Base-by-base conservation (phyloP, 2,797 vertebrate species). In the Neosilurus mollespiculum region DNA sequence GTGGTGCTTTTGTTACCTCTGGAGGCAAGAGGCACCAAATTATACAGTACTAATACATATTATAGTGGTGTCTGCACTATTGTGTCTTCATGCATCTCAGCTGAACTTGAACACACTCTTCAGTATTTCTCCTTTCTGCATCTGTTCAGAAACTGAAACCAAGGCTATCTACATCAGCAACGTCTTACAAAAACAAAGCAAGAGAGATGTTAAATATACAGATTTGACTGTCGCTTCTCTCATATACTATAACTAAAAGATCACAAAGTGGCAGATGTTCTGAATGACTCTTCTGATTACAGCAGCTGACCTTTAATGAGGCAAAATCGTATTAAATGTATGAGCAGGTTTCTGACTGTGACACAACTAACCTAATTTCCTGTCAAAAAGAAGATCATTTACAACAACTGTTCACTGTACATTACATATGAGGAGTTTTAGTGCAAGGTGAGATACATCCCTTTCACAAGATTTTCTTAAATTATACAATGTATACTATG, bases 51-150 rank as follows among this genome's bases (percentile, higher is more conserved):
- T 64, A 56, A 58, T n/a, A 43, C 43, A 5, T 43, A 43, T 43
- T 43, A 43, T 43, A 43, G 43, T 59, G 58, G 67, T n/a, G 76
- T 24, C 69, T 69, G 76, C 51, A 30, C 66, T 34, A 51, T 65
- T 71, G 66, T 73, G 81, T 71, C 54, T 43, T 24, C 20, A 82
- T 26, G 84, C 85, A 80, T 24, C 81, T 58, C 75, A 72, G 67
- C 37, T 65, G 61, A 56, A 65, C 37, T 76, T 73, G 69, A 59
- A 26, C 22, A 26, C 9, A 24, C 51, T 56, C 73, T 34, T 24
- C 66, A 78, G 62, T 26, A 81, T 81, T 84, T 78, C 26, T 65
- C 18, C 76, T 70, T 77, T 73, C 77, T 73, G 67, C 58, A 37
- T 73, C 20, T n/a, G n/a, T 67, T 80, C 22, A 65, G 20, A 5